Base-by-base conservation (phyloP, 1,140 invertebrate genomes). In the Platyura marginata region DNA sequence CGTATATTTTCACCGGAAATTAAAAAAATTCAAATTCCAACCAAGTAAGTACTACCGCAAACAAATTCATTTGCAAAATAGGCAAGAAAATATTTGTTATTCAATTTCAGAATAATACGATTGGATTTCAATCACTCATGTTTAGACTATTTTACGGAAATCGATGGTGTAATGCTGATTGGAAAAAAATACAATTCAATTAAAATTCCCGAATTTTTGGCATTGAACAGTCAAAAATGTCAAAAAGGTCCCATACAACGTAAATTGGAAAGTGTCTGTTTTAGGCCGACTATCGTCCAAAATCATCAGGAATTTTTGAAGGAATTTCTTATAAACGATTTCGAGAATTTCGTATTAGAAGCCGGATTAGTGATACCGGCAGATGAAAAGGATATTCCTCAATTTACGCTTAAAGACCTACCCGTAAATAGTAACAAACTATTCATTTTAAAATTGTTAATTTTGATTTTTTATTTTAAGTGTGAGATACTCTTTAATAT, bases 71-170 rank as follows among this genome's bases (percentile, higher is more conserved):
- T 23, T 44, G 49, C 48, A 43, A 48, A 51, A n/a, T n/a, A n/a
- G n/a, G n/a, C n/a, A n/a, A n/a, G n/a, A n/a, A n/a, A n/a, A n/a
- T n/a, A n/a, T n/a, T n/a, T n/a, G n/a, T n/a, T n/a, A n/a, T n/a
- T n/a, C n/a, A n/a, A n/a, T n/a, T n/a, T n/a, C n/a, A 81, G 82
- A 52, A 66, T 77, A 35, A 62, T 87, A 40, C 67, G 81, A 29
- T 62, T 94, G 42, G 89, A 94, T 59, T 84, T 94, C 50, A 82
- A 87, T 62, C 83, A 87, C 52, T 72, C 67, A 33, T 61, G 72
- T 41, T 65, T 88, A 16, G 73, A 84, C 34, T 91, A 91, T 58
- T 90, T 90, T 49, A 86, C 83, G n/a, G 81, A 88, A 53, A 61
- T 92, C 15, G 88, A 94, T 66, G 85, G 81, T 42, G 74, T 92